Conservation (phyloP, 2,113 vertebrate species). For the Anarrhichthys ocellatus region DNA sequence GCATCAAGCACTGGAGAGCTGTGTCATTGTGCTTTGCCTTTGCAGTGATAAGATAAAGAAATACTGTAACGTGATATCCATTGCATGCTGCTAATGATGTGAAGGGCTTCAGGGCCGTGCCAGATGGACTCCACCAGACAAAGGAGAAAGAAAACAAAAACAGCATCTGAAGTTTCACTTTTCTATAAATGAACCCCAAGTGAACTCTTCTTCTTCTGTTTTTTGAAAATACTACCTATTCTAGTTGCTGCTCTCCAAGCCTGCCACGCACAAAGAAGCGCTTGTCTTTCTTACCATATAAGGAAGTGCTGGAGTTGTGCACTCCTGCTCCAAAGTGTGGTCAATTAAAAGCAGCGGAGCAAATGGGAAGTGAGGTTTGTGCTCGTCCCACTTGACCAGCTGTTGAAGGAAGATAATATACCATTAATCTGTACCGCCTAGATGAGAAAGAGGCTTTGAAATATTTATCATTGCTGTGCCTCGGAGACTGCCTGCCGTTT, state of each 20-base stretch:
- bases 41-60: constrained; percentile 31
- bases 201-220: neutral
- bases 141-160: neutral
- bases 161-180: constrained; percentile 9
- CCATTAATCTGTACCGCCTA: constrained; percentile 52
- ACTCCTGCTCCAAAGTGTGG: constrained; percentile 27
- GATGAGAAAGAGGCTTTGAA: constrained; percentile 64
- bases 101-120: neutral
- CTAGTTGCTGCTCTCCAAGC: constrained; percentile 12
- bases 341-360: constrained; percentile 62
- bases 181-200: neutral
- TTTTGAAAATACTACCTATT: neutral
- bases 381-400: constrained; percentile 51
- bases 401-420: constrained; percentile 62
- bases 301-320: constrained; percentile 60
- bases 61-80: constrained; percentile 43
- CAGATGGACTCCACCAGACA: neutral
- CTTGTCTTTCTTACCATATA: constrained; percentile 69
- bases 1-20: constrained; percentile 24
- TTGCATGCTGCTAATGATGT: constrained; percentile 28
- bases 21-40: constrained; percentile 23
- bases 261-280: constrained; percentile 41
- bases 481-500: constrained; percentile 49
- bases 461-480: constrained; percentile 45
- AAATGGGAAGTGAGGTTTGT: constrained; percentile 74